phyloP scores from a whole-genome alignment of 2,888 invertebrate genomes.

The Sussaba pulchella region DNA sequence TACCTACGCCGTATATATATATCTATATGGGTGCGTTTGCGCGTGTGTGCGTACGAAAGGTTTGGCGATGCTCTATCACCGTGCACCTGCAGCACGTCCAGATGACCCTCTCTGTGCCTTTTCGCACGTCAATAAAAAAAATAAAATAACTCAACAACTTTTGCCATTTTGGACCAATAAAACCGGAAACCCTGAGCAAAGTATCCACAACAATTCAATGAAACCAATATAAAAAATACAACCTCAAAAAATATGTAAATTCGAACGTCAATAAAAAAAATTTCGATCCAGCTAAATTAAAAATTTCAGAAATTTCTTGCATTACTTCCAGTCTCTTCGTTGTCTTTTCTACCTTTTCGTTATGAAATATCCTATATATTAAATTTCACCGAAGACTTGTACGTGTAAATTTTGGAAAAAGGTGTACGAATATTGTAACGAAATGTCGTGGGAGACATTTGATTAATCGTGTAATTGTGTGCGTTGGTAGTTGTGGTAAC shows the following conservation, averaged over 20 bases:
- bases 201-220: not conserved
- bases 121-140: conserved; percentile 6
- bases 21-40: not conserved
- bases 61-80: conserved; percentile 45
- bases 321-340: no score
- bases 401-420: no score
- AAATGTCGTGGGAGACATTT: not conserved
- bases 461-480: not conserved
- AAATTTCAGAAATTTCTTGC: not conserved
- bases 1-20: not conserved
- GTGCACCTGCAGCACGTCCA: conserved; percentile 6
- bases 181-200: not conserved
- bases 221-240: not conserved
- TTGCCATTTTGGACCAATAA: conserved; percentile 12
- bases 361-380: no score
- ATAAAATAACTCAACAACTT: conserved; percentile 1
- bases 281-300: not conserved
- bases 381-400: no score
- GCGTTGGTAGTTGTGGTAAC: not conserved
- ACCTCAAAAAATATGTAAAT: not conserved
- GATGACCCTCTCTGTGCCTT: conserved; percentile 27
- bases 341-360: no score
- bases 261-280: not conserved
- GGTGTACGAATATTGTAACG: not conserved
- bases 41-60: conserved; percentile 11